phyloP scores from a whole-genome alignment of 2,888 invertebrate genomes.

The Watsonalla binaria region DNA sequence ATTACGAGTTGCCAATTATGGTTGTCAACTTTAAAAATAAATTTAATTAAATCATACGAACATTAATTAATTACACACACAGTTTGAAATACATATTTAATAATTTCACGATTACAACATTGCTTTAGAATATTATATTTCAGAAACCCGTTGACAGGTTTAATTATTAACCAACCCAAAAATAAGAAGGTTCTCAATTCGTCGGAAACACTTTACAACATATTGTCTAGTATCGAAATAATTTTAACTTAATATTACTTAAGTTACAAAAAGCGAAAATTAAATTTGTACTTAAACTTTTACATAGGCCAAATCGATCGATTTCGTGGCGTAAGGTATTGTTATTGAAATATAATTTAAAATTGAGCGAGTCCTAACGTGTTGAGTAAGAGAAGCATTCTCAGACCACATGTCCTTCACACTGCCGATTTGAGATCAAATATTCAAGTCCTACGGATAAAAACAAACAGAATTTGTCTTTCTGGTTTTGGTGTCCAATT shows the following conservation, averaged over 20 bases:
- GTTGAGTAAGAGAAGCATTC: conserved; percentile 21
- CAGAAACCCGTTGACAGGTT: too few relatives aligned
- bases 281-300: conserved; percentile 60
- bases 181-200: too few relatives aligned
- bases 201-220: conserved; percentile 39
- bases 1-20: too few relatives aligned
- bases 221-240: conserved; percentile 36
- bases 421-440: conserved; percentile 71
- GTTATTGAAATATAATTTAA: conserved; percentile 14
- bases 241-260: conserved; percentile 4
- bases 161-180: too few relatives aligned
- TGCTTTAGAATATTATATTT: too few relatives aligned
- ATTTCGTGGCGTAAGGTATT: conserved; percentile 3
- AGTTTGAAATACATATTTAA: too few relatives aligned
- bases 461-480: conserved; percentile 56
- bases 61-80: too few relatives aligned
- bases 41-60: too few relatives aligned
- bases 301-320: conserved; percentile 45
- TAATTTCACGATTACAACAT: too few relatives aligned
- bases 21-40: too few relatives aligned
- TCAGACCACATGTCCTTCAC: conserved; percentile 15
- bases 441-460: conserved; percentile 60
- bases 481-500: conserved; percentile 74
- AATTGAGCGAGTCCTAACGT: conserved; percentile 41
- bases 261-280: conserved; percentile 13